These are phyloP conservation scores for Gastracanthus pulcherrimus DNA, from an alignment of 2,888 invertebrate genomes.

Conservation along the genomic window DNA sequence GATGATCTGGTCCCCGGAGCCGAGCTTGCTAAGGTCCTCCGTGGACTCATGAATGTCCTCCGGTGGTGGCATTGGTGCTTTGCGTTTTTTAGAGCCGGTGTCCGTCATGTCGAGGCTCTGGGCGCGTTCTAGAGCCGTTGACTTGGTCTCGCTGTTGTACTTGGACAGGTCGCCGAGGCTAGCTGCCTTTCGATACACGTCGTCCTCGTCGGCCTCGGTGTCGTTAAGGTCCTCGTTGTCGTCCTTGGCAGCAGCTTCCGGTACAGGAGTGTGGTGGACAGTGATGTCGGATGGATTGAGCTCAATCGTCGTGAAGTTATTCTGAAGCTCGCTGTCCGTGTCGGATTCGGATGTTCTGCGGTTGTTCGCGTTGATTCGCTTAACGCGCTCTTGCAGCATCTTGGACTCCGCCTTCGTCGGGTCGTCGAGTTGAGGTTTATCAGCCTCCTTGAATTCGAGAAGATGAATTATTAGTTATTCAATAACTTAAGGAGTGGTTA, in stretches of 20 bases:
- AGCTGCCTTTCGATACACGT: slow-evolving; percentile 85
- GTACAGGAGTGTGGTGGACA: slow-evolving; percentile 83
- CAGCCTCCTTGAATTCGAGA: neutral
- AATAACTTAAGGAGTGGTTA: too few relatives aligned
- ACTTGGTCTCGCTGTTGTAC: slow-evolving; percentile 78
- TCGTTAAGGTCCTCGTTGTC: slow-evolving; percentile 78
- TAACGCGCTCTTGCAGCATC: slow-evolving; percentile 35
- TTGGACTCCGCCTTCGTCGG: slow-evolving; percentile 40
- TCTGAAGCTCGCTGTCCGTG: slow-evolving; percentile 77
- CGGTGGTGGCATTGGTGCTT: slow-evolving; percentile 80
- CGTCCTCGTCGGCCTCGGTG: slow-evolving; percentile 79
- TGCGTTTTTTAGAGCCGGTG: slow-evolving; percentile 82
- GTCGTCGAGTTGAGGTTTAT: neutral
- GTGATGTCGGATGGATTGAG: slow-evolving; percentile 87
- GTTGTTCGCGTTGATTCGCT: slow-evolving; percentile 49
- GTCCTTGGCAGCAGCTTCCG: slow-evolving; percentile 69
- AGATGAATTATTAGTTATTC: neutral
- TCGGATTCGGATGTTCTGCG: slow-evolving; percentile 78
- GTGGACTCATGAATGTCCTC: slow-evolving; percentile 75
- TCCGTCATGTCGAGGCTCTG: slow-evolving; percentile 88
- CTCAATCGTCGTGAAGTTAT: slow-evolving; percentile 83
- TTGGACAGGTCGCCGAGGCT: slow-evolving; percentile 89
- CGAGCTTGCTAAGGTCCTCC: slow-evolving; percentile 75
- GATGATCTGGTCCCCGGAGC: slow-evolving; percentile 82
- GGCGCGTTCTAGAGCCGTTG: slow-evolving; percentile 86